A percentile compares a stretch with the other conserved stretches of the same genome.
Evolutionary conservation across 1,140 invertebrate genomes (phyloP).

Genomic region (Acyrthosiphon pisum): DNA sequence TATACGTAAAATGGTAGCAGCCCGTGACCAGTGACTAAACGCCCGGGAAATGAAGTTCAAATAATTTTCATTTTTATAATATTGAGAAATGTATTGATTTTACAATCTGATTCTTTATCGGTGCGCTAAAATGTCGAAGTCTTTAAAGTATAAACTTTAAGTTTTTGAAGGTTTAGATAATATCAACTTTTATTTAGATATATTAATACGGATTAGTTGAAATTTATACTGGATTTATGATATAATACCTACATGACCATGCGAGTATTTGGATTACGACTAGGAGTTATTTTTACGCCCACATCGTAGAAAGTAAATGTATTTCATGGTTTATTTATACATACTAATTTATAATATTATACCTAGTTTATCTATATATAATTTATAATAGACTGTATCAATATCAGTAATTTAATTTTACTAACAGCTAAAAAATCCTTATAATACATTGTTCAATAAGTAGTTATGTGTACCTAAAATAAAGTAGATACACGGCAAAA

Average conservation of each 20-base stretch:
- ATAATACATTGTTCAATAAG: too few relatives aligned
- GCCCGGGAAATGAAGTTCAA: conserved; percentile 46
- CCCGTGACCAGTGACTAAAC: conserved; percentile 48
- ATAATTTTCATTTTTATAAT: conserved; percentile 41
- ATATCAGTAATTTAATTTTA: too few relatives aligned
- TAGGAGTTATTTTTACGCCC: neutral
- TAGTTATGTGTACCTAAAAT: too few relatives aligned
- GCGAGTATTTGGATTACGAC: neutral
- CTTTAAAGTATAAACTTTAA: neutral
- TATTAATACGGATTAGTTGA: neutral
- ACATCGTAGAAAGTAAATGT: neutral
- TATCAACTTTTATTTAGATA: neutral
- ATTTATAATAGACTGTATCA: too few relatives aligned
- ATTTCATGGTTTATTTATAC: neutral
- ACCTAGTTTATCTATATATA: too few relatives aligned
- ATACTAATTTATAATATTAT: too few relatives aligned
- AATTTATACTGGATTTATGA: neutral
- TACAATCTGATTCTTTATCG: neutral
- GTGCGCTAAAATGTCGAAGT: neutral
- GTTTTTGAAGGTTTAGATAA: neutral
- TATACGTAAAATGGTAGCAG: conserved; percentile 49
- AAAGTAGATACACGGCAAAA: too few relatives aligned
- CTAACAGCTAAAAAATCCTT: too few relatives aligned
- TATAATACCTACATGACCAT: neutral
- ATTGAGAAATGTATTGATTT: neutral